Conservation (phyloP, 2,113 vertebrate genomes). For the Neodon shergylaensis region DNA sequence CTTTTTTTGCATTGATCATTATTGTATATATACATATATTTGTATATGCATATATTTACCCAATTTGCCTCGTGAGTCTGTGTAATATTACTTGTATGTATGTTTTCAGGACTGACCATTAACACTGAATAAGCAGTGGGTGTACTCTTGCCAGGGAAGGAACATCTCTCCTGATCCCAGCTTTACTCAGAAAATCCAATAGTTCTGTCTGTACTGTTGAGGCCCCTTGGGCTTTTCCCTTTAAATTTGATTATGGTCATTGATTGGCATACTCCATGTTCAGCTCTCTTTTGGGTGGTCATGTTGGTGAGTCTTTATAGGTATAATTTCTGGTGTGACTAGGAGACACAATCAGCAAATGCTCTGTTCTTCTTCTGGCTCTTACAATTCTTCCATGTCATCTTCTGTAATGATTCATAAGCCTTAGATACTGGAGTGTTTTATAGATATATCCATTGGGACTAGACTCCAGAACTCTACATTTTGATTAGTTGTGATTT, state of each 20-base stretch:
- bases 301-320: neutral
- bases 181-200: too few species aligned
- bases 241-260: neutral
- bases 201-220: too few species aligned
- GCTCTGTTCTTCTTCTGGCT: too few species aligned
- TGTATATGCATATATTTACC: neutral
- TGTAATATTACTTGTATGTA: neutral
- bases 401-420: neutral
- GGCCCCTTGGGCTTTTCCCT: neutral
- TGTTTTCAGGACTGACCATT: too few species aligned
- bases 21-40: neutral
- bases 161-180: too few species aligned
- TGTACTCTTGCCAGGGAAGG: too few species aligned
- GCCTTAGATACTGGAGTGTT: neutral
- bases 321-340: neutral
- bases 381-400: neutral
- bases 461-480: too few species aligned
- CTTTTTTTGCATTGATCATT: too few species aligned
- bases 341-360: neutral
- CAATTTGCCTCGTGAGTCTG: neutral
- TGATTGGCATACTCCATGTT: neutral
- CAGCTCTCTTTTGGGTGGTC: neutral
- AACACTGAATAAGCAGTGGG: too few species aligned
- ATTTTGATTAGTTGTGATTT: too few species aligned
- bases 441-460: neutral